Evolutionary conservation across 2,113 vertebrate genomes (phyloP).

Genomic region (Cygnus atratus): DNA sequence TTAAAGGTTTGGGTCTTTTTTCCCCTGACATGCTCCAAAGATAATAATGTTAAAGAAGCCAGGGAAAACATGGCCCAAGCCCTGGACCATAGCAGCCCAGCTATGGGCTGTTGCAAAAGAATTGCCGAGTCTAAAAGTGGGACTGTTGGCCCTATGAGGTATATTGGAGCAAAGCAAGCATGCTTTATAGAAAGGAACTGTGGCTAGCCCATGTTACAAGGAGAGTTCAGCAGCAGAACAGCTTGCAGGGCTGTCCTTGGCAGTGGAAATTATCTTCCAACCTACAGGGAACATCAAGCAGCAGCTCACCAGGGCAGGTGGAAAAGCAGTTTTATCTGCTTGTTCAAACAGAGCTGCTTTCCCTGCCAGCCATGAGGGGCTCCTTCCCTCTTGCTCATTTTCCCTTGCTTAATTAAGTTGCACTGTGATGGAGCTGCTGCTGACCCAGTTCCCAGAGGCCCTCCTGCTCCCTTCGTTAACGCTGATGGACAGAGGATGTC

Average conservation of each 20-base stretch:
- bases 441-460: slow-evolving; percentile 68
- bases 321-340: background rate
- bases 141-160: background rate
- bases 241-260: background rate
- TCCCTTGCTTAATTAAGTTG: slow-evolving; percentile 18
- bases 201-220: background rate
- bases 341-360: background rate
- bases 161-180: background rate
- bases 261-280: background rate
- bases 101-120: background rate
- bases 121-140: background rate
- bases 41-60: background rate
- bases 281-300: background rate
- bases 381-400: background rate
- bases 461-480: slow-evolving; percentile 9
- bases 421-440: background rate
- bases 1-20: background rate
- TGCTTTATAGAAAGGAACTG: background rate
- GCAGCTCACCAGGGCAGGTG: background rate
- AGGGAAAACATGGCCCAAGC: background rate
- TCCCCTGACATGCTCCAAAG: background rate
- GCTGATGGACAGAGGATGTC: background rate
- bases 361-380: background rate
- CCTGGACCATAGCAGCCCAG: background rate
- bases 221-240: background rate